Conservation (phyloP, 2,797 vertebrate genomes). For the Euthynnus affinis region DNA sequence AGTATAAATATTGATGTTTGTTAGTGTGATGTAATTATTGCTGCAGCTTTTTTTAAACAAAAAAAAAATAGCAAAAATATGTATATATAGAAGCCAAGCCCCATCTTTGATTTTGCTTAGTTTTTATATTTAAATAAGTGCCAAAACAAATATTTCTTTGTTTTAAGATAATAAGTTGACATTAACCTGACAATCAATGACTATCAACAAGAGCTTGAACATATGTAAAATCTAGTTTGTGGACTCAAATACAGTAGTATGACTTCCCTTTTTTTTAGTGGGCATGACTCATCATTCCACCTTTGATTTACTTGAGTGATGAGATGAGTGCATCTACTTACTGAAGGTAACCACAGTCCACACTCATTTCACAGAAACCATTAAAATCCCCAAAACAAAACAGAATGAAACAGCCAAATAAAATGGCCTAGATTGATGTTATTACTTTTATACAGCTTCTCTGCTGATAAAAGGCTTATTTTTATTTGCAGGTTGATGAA, state of each 20-base stretch:
- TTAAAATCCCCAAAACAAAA: constrained; percentile 27
- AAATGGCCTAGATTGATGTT: neutral
- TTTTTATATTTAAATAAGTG: neutral
- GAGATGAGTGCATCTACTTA: constrained; percentile 7
- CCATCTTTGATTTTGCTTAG: neutral
- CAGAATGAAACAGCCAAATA: constrained; percentile 2
- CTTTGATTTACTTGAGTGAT: neutral
- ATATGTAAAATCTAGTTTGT: constrained; percentile 7
- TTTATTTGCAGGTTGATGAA: constrained; percentile 34
- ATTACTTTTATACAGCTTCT: constrained; percentile 1
- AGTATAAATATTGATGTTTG: neutral
- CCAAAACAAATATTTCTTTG: neutral
- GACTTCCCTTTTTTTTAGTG: neutral
- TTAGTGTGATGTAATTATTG: neutral
- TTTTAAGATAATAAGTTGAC: neutral
- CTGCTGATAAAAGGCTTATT: constrained; percentile 2
- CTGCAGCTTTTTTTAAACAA: neutral
- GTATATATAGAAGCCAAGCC: neutral
- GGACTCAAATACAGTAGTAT: neutral
- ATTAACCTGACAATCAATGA: neutral
- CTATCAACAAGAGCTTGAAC: neutral
- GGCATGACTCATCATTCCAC: neutral
- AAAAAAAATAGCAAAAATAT: neutral
- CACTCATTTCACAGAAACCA: constrained; percentile 6
- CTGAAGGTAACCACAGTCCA: constrained; percentile 1